Percentiles rank a stretch among this genome's conserved stretches.
These are phyloP conservation scores for Diglossa brunneiventris DNA, from an alignment of 2,113 vertebrate genomes.

Conservation along the genomic window DNA sequence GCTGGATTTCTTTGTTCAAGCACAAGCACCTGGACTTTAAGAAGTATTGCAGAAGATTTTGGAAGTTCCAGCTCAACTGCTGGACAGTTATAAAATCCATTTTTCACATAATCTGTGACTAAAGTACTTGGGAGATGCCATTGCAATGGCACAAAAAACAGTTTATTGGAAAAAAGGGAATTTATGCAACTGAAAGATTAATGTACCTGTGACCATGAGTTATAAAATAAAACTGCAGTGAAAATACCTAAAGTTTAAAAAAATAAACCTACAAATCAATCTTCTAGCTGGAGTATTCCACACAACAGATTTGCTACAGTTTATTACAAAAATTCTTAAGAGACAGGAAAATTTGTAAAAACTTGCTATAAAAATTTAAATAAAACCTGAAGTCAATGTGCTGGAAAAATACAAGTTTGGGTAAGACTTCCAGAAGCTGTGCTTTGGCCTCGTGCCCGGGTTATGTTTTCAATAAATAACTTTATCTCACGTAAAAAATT, in stretches of 20 bases:
- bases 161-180: not conserved
- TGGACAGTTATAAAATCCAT: not conserved
- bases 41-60: not conserved
- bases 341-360: not conserved
- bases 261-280: not conserved
- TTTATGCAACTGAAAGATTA: not conserved
- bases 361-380: slow-evolving; percentile 21
- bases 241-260: not conserved
- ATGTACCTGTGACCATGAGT: not conserved
- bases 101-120: not conserved
- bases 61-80: not conserved
- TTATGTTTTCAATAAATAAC: slow-evolving; percentile 8
- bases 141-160: not conserved
- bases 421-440: not conserved
- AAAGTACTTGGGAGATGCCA: not conserved
- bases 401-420: not conserved
- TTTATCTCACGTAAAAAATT: not conserved
- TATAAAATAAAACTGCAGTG: not conserved
- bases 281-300: not conserved
- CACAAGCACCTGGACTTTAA: not conserved
- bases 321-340: not conserved
- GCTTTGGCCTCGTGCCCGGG: slow-evolving; percentile 28
- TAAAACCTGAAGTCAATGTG: not conserved
- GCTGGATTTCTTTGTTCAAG: not conserved
- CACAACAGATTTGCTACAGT: not conserved